These are phyloP conservation scores for Dusona sp. DNA, from an alignment of 2,888 invertebrate genomes.

Conservation along the genomic window DNA sequence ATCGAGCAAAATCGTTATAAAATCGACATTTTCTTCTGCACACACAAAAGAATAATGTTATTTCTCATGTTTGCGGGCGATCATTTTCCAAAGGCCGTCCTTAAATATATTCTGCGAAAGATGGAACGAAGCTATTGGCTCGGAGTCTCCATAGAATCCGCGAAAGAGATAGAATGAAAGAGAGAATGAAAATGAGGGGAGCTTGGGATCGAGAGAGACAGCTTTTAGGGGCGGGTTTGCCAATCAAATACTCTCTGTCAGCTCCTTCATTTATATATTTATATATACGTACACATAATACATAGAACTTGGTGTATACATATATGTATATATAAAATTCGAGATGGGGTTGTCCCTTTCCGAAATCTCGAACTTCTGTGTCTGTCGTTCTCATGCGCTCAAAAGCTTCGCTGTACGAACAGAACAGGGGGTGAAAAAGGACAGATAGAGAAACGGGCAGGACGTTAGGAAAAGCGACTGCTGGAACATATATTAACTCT, in stretches of 20 bases:
- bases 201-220: constrained; percentile 10
- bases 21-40: not conserved
- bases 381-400: constrained; percentile 36
- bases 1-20: too few species aligned
- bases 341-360: constrained; percentile 46
- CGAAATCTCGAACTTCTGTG: constrained; percentile 27
- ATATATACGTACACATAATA: not conserved
- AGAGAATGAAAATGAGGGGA: constrained; percentile 8
- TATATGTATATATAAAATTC: constrained; percentile 4
- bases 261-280: not conserved
- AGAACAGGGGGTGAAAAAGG: constrained; percentile 29
- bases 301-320: too few species aligned
- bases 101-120: not conserved
- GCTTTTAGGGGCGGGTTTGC: constrained; percentile 26
- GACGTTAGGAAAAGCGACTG: constrained; percentile 49
- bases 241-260: not conserved
- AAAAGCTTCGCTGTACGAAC: constrained; percentile 45
- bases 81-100: not conserved
- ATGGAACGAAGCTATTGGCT: not conserved
- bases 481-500: not conserved
- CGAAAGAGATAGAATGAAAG: not conserved
- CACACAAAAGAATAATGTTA: not conserved
- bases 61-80: not conserved
- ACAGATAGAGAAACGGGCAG: constrained; percentile 47
- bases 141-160: constrained; percentile 1